Base-by-base conservation (phyloP, 1,140 invertebrate species). In the Fragariocoptes setiger region DNA sequence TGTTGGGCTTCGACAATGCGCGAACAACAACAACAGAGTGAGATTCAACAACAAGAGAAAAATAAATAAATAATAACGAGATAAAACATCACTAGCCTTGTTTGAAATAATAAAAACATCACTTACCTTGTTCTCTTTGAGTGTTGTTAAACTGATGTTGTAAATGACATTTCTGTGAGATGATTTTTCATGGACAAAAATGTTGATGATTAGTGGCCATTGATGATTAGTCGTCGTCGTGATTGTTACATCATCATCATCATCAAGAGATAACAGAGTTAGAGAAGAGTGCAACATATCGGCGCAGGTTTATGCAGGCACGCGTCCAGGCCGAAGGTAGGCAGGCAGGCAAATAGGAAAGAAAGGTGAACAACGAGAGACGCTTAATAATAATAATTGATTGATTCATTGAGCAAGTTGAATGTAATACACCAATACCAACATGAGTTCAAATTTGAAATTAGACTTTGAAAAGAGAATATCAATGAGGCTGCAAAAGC, bases 151-250 rank as follows among this genome's bases (percentile, higher is more conserved):
- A 52, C 71, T 75, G 52, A 77, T 65, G 58, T 77, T 78, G 59
- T 76, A 76, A 47, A 77, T 66, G 52, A 68, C 63, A 58, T 77
- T 74, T 54, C 74, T 72, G 59, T 21, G 21, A 14, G n/a, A n/a
- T n/a, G n/a, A n/a, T n/a, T n/a, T n/a, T n/a, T 16, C 40, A 19
- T n/a, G 12, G 16, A 19, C 13, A 12, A 12, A 21, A 21, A 4
- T n/a, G 37, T 13, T 17, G 8, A 21, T 19, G 5, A 8, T 31
- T 31, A 31, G 8, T 31, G 8, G 25, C n/a, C n/a, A 8, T 31
- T 8, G 25, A n/a, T 31, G 8, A 31, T 8, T 31, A 31, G 8
- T 31, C n/a, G 25, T 8, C n/a, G 25, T 8, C n/a, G 25, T 8
- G 8, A n/a, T n/a, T 31, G 25, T 8, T 31, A 31, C n/a, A 8